Percentiles rank a stretch among this genome's conserved stretches.
Evolutionary conservation across 2,888 invertebrate species (phyloP).

Genomic region (Diadromus collaris): DNA sequence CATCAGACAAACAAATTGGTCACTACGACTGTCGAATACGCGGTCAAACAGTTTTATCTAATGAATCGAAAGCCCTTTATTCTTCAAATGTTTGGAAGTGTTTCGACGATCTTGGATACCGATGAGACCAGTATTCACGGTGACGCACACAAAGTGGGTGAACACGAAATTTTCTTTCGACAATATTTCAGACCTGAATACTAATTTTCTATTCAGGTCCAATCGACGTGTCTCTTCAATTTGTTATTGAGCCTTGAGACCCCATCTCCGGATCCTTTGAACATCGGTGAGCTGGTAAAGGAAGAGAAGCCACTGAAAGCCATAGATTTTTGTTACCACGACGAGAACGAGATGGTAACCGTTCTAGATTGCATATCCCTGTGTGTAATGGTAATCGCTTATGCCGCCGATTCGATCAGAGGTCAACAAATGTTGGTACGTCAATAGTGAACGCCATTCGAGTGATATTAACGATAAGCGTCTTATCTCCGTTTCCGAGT

Average conservation of each 20-base stretch:
- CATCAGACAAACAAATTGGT: slow-evolving; percentile 98
- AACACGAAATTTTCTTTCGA: neutral
- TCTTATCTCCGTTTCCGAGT: neutral
- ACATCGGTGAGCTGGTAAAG: slow-evolving; percentile 95
- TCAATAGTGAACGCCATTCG: slow-evolving; percentile 7
- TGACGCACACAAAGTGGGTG: slow-evolving; percentile 92
- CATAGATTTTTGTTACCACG: slow-evolving; percentile 99
- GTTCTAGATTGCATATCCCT: slow-evolving; percentile 98
- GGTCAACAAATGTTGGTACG: slow-evolving; percentile 95
- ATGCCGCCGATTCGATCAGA: slow-evolving; percentile 96
- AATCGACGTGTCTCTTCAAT: slow-evolving; percentile 95
- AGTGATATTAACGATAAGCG: neutral
- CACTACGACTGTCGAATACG: slow-evolving; percentile 97
- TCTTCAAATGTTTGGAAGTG: slow-evolving; percentile 99
- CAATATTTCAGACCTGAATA: neutral
- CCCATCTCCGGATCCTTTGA: slow-evolving; percentile 95
- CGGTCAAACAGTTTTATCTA: slow-evolving; percentile 98
- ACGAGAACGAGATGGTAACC: slow-evolving; percentile 98
- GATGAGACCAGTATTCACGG: slow-evolving; percentile 93
- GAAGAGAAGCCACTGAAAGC: slow-evolving; percentile 95
- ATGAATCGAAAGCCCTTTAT: slow-evolving; percentile 99
- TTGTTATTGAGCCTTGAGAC: slow-evolving; percentile 95
- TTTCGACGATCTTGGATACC: slow-evolving; percentile 97
- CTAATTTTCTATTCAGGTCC: slow-evolving; percentile 83
- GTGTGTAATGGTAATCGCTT: slow-evolving; percentile 99